A percentile compares a stretch with the other conserved stretches of the same genome.
phyloP scores from a whole-genome alignment of 1,140 invertebrate species.

The Ostrea denselamellosa region DNA sequence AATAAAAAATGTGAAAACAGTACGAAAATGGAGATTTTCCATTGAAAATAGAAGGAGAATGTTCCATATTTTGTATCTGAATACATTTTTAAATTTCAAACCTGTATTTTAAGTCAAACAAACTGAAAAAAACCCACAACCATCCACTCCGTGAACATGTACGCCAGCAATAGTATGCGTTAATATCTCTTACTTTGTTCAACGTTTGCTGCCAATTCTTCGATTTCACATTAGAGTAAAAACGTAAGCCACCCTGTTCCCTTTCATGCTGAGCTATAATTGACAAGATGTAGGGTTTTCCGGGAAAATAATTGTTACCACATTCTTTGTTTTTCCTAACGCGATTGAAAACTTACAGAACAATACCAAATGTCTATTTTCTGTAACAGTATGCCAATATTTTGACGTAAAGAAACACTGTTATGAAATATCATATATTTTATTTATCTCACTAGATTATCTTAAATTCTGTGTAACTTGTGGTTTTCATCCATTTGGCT shows the following conservation, averaged over 20 bases:
- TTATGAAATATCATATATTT: neutral
- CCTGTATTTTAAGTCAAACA: too few species aligned
- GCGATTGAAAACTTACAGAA: neutral
- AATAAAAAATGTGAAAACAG: too few species aligned
- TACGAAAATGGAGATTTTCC: too few species aligned
- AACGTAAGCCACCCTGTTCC: neutral
- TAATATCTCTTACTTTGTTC: neutral
- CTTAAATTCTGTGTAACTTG: neutral
- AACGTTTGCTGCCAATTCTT: neutral
- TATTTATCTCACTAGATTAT: neutral
- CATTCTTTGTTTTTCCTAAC: conserved; percentile 30
- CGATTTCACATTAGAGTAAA: conserved; percentile 5
- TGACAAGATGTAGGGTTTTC: neutral
- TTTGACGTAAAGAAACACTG: conserved; percentile 13
- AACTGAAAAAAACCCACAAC: too few species aligned
- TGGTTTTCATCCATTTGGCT: neutral
- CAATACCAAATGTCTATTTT: conserved; percentile 1
- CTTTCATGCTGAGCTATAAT: neutral
- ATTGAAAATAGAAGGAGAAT: too few species aligned
- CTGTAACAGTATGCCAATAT: conserved; percentile 11
- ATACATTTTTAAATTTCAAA: too few species aligned
- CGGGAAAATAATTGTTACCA: conserved; percentile 21
- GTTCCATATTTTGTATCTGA: too few species aligned
- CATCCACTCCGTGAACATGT: too few species aligned
- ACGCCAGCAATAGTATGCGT: too few species aligned